Base-by-base conservation (phyloP, 2,113 vertebrate genomes). In the Nerophis lumbriciformis region DNA sequence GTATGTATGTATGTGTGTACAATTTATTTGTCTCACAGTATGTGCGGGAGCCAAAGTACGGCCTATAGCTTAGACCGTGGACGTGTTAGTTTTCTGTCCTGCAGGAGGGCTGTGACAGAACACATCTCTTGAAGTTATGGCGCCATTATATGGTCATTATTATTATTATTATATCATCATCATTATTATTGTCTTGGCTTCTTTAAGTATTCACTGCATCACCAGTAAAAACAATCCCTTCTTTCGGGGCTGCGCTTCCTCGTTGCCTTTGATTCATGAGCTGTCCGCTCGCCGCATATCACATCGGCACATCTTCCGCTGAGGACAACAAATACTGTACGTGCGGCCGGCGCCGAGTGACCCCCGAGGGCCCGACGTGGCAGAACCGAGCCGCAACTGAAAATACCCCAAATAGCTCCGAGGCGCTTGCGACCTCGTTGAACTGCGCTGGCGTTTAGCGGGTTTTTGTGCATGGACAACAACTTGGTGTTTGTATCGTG, bases 251-350 rank as follows among this genome's bases (percentile, higher is more conserved):
- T 59, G 72, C 45, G 59, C 55, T 15, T 69, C 66, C 15, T 65
- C 65, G 8, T 6, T 1, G 39, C 59, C 58, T 37, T 48, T 78
- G 74, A 84, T 79, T 83, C 72, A 81, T 76, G 70, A 72, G 68
- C 74, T 70, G 74, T 78, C 82, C 0, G 50, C 53, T 82, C 3
- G 10, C 5, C 58, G 67, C n/a, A 66, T 51, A 68, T 83, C 81
- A 82, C 37, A 49, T 8, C 1, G 4, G 49, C 38, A 48, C 60
- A 44, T 78, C 60, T 70, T 54, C 63, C 42, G 69, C 72, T 72
- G 63, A 78, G 37, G 37, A 56, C 15, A n/a, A 54, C 11, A 42
- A 56, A 6, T 39, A 37, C 1, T 15, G 14, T 72, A 53, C 45
- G 37, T 63, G 68, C 69, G 72, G 12, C 37, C 0, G 14, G 14